These are phyloP conservation scores for Lepidothrix coronata DNA, from an alignment of 2,113 vertebrate species.

Conservation along the genomic window DNA sequence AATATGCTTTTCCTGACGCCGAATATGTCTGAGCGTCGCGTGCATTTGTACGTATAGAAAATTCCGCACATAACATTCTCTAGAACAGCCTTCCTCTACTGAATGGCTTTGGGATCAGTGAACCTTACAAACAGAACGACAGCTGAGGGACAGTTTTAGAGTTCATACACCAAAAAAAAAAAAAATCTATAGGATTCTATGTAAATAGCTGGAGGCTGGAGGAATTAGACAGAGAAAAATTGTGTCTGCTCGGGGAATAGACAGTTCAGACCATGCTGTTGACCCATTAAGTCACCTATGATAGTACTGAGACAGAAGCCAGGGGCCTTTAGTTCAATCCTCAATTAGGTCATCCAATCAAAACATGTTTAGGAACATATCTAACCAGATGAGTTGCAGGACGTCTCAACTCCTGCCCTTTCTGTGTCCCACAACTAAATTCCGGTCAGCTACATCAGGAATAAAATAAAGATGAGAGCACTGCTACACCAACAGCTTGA, in stretches of 20 bases:
- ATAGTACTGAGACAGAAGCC: conserved; percentile 21
- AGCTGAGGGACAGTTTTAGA: conserved; percentile 20
- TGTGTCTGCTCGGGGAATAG: neutral
- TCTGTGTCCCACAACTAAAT: neutral
- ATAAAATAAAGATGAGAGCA: neutral
- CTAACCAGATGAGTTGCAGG: neutral
- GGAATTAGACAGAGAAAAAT: conserved; percentile 58
- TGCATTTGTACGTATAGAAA: neutral
- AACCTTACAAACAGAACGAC: conserved; percentile 29
- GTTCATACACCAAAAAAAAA: neutral
- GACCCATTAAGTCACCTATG: conserved; percentile 38
- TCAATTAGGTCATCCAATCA: conserved; percentile 63
- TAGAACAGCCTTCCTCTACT: neutral
- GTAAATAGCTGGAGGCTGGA: conserved; percentile 57
- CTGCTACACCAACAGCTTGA: neutral
- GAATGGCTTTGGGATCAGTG: conserved; percentile 19
- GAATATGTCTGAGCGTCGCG: neutral
- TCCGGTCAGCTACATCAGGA: neutral
- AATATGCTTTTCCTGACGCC: neutral
- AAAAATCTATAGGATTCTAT: conserved; percentile 50
- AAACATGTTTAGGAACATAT: neutral
- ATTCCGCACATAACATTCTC: neutral
- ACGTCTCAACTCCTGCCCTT: conserved; percentile 3
- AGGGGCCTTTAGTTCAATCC: conserved; percentile 21
- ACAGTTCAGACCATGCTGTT: conserved; percentile 32